These are phyloP conservation scores for Gymnocheta viridis DNA, from an alignment of 2,888 invertebrate genomes.

Conservation along the genomic window DNA sequence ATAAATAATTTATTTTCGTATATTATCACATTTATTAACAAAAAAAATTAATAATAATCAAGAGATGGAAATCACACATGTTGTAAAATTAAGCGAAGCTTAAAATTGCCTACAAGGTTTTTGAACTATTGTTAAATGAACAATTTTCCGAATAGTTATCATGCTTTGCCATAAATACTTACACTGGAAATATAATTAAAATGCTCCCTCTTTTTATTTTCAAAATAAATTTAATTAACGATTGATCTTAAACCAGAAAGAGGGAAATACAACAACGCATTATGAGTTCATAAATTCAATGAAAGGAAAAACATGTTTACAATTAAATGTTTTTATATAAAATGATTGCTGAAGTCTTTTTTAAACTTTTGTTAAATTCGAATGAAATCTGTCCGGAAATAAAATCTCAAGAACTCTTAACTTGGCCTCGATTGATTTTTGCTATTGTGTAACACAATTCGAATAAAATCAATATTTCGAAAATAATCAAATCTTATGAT, in stretches of 20 bases:
- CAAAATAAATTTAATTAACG: constrained; percentile 64
- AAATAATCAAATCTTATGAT: no score
- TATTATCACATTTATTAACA: no score
- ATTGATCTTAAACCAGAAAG: constrained; percentile 46
- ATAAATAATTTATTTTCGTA: no score
- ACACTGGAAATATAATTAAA: constrained; percentile 10
- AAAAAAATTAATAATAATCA: background rate
- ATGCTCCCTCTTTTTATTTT: constrained; percentile 28
- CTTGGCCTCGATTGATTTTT: no score
- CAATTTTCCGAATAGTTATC: background rate
- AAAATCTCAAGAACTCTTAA: no score
- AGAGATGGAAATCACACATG: background rate
- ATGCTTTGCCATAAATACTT: background rate
- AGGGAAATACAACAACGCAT: constrained; percentile 25
- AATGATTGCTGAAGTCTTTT: no score
- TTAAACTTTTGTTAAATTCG: no score
- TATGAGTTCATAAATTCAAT: constrained; percentile 36
- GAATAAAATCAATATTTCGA: no score
- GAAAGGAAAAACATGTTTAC: constrained; percentile 42
- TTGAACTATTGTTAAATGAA: background rate
- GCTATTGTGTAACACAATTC: no score
- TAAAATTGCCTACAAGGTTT: background rate
- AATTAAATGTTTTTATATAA: no score
- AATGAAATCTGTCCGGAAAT: no score
- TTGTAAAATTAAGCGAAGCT: background rate